A percentile compares a stretch with the other conserved stretches of the same genome.
These are phyloP conservation scores for Apteryx owenii DNA, from an alignment of 2,113 vertebrate genomes.

Conservation along the genomic window DNA sequence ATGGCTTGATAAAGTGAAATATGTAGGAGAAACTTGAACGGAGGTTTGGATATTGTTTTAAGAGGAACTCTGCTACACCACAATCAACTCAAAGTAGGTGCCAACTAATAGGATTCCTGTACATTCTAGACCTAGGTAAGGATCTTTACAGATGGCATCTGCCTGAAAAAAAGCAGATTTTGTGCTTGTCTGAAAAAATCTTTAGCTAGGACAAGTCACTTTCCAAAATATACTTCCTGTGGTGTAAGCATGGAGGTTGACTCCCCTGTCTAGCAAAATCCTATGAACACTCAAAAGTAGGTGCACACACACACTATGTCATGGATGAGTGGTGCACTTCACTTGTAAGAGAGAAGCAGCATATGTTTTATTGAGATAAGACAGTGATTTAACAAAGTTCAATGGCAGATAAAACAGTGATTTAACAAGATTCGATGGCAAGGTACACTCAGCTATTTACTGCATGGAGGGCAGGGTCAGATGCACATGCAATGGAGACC, in stretches of 20 bases:
- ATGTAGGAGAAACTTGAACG: neutral
- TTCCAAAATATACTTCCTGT: neutral
- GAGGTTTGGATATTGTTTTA: neutral
- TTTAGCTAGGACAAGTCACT: neutral
- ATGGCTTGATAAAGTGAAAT: neutral
- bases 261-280: neutral
- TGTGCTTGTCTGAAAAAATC: neutral
- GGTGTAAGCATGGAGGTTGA: neutral
- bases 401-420: no score
- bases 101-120: neutral
- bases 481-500: no score
- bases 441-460: no score
- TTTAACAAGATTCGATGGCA: no score
- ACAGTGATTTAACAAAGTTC: no score
- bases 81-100: neutral
- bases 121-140: neutral
- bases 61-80: neutral
- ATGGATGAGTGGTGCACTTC: no score
- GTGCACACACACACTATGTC: no score
- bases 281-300: no score
- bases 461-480: no score
- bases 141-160: neutral
- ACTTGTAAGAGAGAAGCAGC: no score
- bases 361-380: no score
- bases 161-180: neutral